Conservation (phyloP, 2,113 vertebrate species). For the Tretioscincus oriximinensis region DNA sequence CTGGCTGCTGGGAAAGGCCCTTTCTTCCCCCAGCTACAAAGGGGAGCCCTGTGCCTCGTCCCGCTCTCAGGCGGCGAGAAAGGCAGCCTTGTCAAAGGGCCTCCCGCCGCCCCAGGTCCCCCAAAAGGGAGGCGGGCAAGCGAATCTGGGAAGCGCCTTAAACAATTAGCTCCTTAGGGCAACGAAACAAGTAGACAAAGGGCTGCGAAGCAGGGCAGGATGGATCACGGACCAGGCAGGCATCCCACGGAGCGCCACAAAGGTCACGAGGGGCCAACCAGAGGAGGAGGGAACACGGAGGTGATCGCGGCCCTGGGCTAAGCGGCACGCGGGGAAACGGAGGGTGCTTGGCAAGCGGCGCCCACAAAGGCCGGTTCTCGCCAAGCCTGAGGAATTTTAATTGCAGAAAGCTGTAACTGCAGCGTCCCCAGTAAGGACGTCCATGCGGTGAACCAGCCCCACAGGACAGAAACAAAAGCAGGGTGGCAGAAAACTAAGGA, state of each 20-base stretch:
- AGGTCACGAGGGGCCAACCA: conserved; percentile 30
- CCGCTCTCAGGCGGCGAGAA: conserved; percentile 75
- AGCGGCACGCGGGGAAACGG: not conserved
- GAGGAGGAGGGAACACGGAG: not conserved
- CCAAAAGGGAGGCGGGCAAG: conserved; percentile 57
- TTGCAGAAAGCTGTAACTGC: not conserved
- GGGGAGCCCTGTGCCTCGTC: conserved; percentile 72
- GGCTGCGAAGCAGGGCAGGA: conserved; percentile 38
- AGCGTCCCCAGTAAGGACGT: not conserved
- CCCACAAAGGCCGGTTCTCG: not conserved
- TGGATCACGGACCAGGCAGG: conserved; percentile 37
- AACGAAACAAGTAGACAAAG: conserved; percentile 55
- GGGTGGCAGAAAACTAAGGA: too few species aligned
- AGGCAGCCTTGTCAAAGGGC: conserved; percentile 72
- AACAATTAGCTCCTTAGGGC: conserved; percentile 68
- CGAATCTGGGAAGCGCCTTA: conserved; percentile 57
- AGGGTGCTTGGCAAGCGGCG: not conserved
- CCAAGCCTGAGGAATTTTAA: not conserved
- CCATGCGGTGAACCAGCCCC: too few species aligned
- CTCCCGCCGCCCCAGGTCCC: conserved; percentile 56
- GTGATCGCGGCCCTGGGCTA: not conserved
- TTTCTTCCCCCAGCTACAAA: conserved; percentile 76
- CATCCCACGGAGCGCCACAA: conserved; percentile 28
- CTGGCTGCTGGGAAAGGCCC: conserved; percentile 71
- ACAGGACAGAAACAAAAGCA: too few species aligned